Conservation (phyloP, 1,140 invertebrate genomes). For the Aphelinus atriplicis region DNA sequence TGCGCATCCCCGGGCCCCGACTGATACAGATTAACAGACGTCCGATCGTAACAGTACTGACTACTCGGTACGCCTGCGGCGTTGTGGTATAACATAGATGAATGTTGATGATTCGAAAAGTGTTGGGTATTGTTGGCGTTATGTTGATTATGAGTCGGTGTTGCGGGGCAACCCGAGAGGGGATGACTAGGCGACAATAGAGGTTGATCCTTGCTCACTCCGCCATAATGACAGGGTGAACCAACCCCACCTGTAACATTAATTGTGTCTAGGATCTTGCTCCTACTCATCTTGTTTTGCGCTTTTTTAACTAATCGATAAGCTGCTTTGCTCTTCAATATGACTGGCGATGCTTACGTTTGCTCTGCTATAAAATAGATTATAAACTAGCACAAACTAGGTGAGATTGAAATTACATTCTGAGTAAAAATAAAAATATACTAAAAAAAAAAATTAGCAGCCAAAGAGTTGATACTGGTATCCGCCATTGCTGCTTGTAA, state of each 20-base stretch:
- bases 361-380: constrained; percentile 37
- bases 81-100: constrained; percentile 68
- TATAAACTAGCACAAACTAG: constrained; percentile 25
- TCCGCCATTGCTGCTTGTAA: constrained; percentile 23
- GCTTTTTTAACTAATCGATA: constrained; percentile 35
- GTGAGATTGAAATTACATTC: constrained; percentile 6
- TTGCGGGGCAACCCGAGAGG: constrained; percentile 61
- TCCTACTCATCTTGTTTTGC: constrained; percentile 24
- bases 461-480: constrained; percentile 11
- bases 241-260: constrained; percentile 71
- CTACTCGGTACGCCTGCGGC: constrained; percentile 64
- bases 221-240: constrained; percentile 67
- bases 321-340: constrained; percentile 36
- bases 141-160: constrained; percentile 61
- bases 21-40: constrained; percentile 67
- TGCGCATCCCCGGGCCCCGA: constrained; percentile 66
- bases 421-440: constrained; percentile 13
- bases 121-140: constrained; percentile 65
- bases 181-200: constrained; percentile 68
- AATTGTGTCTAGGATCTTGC: constrained; percentile 55
- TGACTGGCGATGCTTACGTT: constrained; percentile 27
- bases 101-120: constrained; percentile 62
- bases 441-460: neutral
- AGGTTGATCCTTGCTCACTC: constrained; percentile 63
- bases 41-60: constrained; percentile 73